Evolutionary conservation across 2,797 vertebrate species (phyloP).

Genomic region (Danio kyathit): DNA sequence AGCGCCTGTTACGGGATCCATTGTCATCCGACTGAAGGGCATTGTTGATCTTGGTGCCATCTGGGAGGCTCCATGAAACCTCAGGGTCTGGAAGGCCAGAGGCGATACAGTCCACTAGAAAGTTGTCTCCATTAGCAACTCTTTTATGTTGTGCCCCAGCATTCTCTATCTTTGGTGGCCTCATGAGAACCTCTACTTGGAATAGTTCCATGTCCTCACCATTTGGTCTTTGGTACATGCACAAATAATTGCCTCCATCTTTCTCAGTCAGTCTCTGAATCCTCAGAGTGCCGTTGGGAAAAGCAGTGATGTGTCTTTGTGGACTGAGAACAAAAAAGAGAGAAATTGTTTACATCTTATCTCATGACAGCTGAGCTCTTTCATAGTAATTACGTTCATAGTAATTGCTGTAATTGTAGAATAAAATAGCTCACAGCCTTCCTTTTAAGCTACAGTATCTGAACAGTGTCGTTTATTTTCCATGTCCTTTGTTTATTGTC

Average conservation of each 20-base stretch:
- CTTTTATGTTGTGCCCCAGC: constrained; percentile 72
- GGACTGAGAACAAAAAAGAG: constrained; percentile 70
- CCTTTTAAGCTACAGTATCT: not conserved
- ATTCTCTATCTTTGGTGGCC: constrained; percentile 81
- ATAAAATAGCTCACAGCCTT: not conserved
- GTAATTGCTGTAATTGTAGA: not conserved
- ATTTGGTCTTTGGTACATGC: constrained; percentile 80
- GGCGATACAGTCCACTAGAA: constrained; percentile 84
- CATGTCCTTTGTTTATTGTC: not conserved
- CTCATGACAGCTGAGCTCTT: constrained; percentile 18
- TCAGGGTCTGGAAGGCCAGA: constrained; percentile 83
- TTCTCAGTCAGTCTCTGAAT: constrained; percentile 81
- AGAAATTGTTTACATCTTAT: constrained; percentile 47
- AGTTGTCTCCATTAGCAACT: constrained; percentile 78
- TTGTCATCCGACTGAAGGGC: constrained; percentile 82
- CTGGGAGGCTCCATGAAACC: constrained; percentile 84
- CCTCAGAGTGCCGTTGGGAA: constrained; percentile 82
- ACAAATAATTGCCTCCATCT: constrained; percentile 81
- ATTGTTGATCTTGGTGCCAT: constrained; percentile 83
- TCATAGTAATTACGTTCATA: not conserved
- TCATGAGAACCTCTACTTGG: constrained; percentile 82
- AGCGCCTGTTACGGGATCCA: constrained; percentile 74
- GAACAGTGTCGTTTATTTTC: not conserved
- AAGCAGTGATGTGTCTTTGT: constrained; percentile 79
- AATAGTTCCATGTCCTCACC: constrained; percentile 83